Percentiles rank a stretch among this genome's conserved stretches.
These are phyloP conservation scores for Polypedilum vanderplanki DNA, from an alignment of 1,140 invertebrate genomes.

Conservation along the genomic window DNA sequence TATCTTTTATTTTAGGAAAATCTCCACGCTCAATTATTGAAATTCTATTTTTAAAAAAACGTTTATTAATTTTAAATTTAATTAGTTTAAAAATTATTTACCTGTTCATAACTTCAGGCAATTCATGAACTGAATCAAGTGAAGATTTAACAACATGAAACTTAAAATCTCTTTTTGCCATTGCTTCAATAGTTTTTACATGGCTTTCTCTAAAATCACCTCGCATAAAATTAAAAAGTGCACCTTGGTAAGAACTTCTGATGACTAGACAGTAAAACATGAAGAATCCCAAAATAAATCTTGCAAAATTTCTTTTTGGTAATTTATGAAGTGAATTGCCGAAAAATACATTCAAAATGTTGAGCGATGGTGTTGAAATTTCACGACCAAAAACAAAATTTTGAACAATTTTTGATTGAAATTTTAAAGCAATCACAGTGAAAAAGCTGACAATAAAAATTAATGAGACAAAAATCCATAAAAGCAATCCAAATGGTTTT, in stretches of 20 bases:
- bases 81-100: not conserved
- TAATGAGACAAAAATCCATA: not conserved
- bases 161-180: not conserved
- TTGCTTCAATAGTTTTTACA: not conserved
- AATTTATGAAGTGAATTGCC: not conserved
- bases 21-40: not conserved
- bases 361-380: not conserved
- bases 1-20: not conserved
- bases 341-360: not conserved
- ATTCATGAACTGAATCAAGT: not conserved
- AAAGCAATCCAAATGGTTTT: not conserved
- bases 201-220: not conserved
- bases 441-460: not conserved
- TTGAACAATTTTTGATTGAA: not conserved
- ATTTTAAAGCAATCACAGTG: not conserved
- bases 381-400: not conserved
- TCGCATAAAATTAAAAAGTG: conserved; percentile 5
- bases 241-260: not conserved
- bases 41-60: not conserved
- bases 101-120: not conserved
- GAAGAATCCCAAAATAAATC: not conserved
- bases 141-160: not conserved
- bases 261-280: not conserved
- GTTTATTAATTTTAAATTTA: too few species aligned
- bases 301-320: not conserved